Evolutionary conservation across 2,888 invertebrate genomes (phyloP), one percentile per base, ranked within the genome.

Genomic region (Phlogophora meticulosa): DNA sequence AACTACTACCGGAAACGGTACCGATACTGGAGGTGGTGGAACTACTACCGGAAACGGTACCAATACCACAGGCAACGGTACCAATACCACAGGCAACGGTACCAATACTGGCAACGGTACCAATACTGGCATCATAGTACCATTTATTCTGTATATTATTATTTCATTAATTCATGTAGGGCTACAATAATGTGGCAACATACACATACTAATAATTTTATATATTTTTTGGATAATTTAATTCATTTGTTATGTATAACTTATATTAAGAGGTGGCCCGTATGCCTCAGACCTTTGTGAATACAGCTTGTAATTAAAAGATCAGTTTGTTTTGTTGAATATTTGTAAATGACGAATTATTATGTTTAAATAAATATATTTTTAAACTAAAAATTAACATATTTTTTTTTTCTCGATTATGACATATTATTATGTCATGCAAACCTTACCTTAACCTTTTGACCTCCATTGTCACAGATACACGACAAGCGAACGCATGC

Each of bases 81-180:
- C 62, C 7, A n/a, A 17, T 15, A 0, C 46, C 1, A 15, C 36
- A 2, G n/a, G 34, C 7, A 48, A 34, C 2, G 4, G 53, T 13
- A 55, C 57, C 22, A 60, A 22, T 5, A 17, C 59, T 22, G 32
- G 34, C 28, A 53, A 42, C 34, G 2, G 2, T 15, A 45, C 61
- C 17, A 11, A 11, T 17, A 24, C 38, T 5, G 61, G 32, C 40
- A 56, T 59, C 9, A 36, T 72, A 56, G 59, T 15, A n/a, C 57
- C 78, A 40, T 42, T 65, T 5, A 22, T 65, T 22, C n/a, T 75
- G 22, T 77, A 57, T 17, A n/a, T 43, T 9, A 32, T 71, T 20
- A 34, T 36, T 32, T 57, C 43, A 45, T 55, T 62, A 10, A 2
- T 60, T 24, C 2, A 67, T 36, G 11, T 59, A 36, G 58, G 48